Base-by-base conservation (phyloP, 1,140 invertebrate genomes). In the Rhizoglyphus robini region DNA sequence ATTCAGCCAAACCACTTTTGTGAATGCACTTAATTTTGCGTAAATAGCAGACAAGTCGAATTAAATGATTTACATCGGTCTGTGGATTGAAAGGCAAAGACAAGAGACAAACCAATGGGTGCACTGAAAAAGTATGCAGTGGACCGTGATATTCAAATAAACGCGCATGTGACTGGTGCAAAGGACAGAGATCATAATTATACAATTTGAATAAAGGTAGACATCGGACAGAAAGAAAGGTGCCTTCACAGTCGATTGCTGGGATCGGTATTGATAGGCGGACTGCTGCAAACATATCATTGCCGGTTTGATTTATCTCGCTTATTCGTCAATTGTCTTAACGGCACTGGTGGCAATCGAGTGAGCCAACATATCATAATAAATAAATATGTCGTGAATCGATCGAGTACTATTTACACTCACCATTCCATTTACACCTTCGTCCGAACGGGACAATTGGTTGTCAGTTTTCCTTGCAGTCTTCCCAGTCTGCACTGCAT, bases 381-480 rank as follows among this genome's bases (percentile, higher is more conserved):
- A 54, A 54, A 54, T 54, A 54, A 54, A 54, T 54, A 32, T 54
- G 51, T 54, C 51, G 23, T 23, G 8, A 27, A 8, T 54, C 23
- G 51, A 54, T 54, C 23, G 20, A 5, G 51, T 5, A 46, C n/a
- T n/a, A 41, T 32, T 27, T 32, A 54, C 41, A 46, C 51, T 15
- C 51, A 54, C 51, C 23, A 46, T 32, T 54, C 8, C 51, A 54
- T 23, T 54, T 54, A 54, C 51, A 54, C 23, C 51, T 54, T 54
- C 8, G 8, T 54, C 8, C 15, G 15, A 15, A 11, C 23, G 31
- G 8, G 51, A 54, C 51, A 54, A 54, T 54, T 54, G 51, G 8
- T 23, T 54, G 51, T 54, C 51, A 54, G 41, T 23, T 15, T 15
- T 15, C 41, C 15, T 23, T 46, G 41, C 23, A 46, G n/a, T n/a